phyloP scores from a whole-genome alignment of 2,113 vertebrate species.

The Tachuris rubrigastra region DNA sequence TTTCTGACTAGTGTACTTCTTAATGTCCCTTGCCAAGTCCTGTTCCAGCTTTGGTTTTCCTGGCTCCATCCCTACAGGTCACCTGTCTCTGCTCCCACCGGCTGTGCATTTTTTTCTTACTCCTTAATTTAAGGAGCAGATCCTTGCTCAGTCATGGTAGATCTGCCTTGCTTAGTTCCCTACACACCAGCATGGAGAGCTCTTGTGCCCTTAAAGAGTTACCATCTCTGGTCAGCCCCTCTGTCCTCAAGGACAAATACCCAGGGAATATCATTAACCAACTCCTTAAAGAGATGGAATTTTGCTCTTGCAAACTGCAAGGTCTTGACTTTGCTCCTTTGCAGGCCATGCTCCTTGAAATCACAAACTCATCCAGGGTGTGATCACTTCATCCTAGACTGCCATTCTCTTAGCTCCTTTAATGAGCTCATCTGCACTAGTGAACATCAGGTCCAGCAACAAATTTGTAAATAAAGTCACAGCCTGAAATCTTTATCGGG shows the following conservation, averaged over 20 bases:
- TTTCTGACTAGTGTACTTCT: not conserved
- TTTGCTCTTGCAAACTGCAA: not conserved
- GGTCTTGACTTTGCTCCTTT: not conserved
- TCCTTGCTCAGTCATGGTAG: not conserved
- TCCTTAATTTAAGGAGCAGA: not conserved
- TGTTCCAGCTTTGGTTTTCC: not conserved
- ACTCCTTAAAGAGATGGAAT: not conserved
- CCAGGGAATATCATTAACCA: not conserved
- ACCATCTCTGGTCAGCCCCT: not conserved
- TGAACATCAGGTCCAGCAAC: not conserved
- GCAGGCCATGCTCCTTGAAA: not conserved
- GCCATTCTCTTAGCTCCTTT: not conserved
- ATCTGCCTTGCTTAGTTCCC: not conserved
- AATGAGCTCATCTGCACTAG: not conserved
- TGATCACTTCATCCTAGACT: not conserved
- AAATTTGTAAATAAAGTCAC: not conserved
- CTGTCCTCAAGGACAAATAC: not conserved
- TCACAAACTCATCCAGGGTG: not conserved
- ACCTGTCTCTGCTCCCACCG: not conserved
- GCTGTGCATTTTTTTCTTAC: not conserved
- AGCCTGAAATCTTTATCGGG: not conserved
- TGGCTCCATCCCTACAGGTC: not conserved
- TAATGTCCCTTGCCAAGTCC: not conserved
- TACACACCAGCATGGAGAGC: not conserved
- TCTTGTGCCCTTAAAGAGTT: not conserved